A percentile compares a stretch with the other conserved stretches of the same genome.
Evolutionary conservation across 2,888 invertebrate species (phyloP).

Genomic region (Selenia dentaria): DNA sequence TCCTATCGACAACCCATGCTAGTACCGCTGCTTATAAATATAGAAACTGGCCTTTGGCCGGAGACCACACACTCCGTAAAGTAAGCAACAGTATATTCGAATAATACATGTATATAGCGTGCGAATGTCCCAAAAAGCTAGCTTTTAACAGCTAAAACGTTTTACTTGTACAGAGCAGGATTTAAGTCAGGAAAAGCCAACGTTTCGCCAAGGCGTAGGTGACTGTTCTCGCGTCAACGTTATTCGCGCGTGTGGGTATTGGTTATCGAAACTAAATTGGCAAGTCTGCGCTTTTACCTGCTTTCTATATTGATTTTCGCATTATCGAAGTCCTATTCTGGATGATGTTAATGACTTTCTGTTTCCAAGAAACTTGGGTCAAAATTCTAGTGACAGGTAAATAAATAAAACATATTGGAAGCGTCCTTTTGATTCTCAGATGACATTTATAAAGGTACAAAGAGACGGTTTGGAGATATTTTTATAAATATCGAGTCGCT

Average conservation of each 20-base stretch:
- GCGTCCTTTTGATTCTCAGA: background rate
- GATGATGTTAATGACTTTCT: background rate
- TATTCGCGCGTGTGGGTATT: background rate
- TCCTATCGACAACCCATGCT: no score
- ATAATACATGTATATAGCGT: no score
- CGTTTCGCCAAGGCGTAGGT: slow-evolving; percentile 1
- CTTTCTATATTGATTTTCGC: slow-evolving; percentile 8
- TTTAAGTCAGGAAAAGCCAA: background rate
- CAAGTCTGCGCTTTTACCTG: slow-evolving; percentile 5
- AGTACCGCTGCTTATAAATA: no score
- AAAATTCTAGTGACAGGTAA: no score
- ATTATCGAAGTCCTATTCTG: background rate
- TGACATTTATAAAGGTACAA: no score
- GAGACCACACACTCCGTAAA: no score
- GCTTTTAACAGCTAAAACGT: slow-evolving; percentile 1
- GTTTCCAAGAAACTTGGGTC: background rate
- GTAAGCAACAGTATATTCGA: no score
- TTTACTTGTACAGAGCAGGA: background rate
- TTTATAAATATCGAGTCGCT: background rate
- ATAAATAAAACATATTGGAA: no score
- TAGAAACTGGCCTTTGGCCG: no score
- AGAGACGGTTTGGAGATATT: background rate
- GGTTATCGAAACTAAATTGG: slow-evolving; percentile 9
- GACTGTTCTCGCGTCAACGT: background rate
- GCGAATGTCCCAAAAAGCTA: background rate